phyloP scores from a whole-genome alignment of 2,113 vertebrate species.

The Rhinichthys klamathensis region DNA sequence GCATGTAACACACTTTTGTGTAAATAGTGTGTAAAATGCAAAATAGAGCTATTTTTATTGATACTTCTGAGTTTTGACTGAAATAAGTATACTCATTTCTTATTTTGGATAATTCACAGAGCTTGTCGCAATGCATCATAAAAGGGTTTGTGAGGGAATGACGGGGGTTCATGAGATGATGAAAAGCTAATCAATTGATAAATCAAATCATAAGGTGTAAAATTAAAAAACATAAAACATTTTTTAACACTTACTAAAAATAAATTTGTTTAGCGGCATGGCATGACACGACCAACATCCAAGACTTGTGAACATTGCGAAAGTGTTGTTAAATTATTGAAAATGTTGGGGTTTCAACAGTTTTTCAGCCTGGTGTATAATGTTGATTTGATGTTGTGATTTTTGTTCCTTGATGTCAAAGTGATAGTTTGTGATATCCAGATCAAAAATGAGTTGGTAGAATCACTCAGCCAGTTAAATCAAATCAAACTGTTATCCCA shows the following conservation, averaged over 20 bases:
- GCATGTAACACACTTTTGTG: no score
- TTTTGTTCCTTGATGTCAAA: neutral
- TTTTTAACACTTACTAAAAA: neutral
- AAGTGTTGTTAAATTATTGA: no score
- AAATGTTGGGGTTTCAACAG: no score
- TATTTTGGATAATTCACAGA: neutral
- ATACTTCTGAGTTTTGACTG: no score
- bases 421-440: neutral
- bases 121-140: neutral
- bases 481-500: neutral
- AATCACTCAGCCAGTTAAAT: slow-evolving; percentile 9
- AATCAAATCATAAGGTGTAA: neutral
- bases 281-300: no score
- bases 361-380: neutral
- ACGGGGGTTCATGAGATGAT: no score
- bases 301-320: no score
- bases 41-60: no score
- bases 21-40: no score
- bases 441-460: neutral
- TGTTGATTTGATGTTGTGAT: neutral
- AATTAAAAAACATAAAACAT: neutral
- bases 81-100: neutral
- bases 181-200: no score
- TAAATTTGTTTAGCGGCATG: no score
- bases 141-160: no score